Percentiles rank a stretch among this genome's conserved stretches.
Conservation (phyloP, 2,888 invertebrate genomes). For the Bhutanitis thaidina region DNA sequence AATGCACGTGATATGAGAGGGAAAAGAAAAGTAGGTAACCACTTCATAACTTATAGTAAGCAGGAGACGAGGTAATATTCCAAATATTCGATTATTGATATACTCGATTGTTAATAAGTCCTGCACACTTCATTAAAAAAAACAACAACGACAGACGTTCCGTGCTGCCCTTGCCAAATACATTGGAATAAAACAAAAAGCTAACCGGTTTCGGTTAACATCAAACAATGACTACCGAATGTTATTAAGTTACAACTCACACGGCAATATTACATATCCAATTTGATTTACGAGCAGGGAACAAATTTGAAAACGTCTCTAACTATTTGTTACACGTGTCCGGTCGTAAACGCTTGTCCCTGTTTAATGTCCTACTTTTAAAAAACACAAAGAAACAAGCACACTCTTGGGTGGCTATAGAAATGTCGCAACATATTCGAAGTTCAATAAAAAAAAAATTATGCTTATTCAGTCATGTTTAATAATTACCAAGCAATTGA, state of each 20-base stretch:
- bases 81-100: too few species aligned
- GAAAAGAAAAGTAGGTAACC: too few species aligned
- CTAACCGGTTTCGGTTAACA: constrained; percentile 3
- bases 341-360: constrained; percentile 31
- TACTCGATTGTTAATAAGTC: too few species aligned
- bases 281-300: constrained; percentile 35
- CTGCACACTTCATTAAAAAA: too few species aligned
- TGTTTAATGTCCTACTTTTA: constrained; percentile 26
- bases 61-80: too few species aligned
- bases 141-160: too few species aligned
- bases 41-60: too few species aligned
- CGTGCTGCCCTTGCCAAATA: neutral
- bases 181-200: neutral
- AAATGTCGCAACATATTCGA: neutral
- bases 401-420: constrained; percentile 25
- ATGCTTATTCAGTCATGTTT: neutral
- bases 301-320: constrained; percentile 30
- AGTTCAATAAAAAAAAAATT: neutral
- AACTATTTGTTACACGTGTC: constrained; percentile 31
- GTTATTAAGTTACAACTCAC: constrained; percentile 24
- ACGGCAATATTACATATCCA: constrained; percentile 17
- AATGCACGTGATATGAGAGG: too few species aligned
- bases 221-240: constrained; percentile 16
- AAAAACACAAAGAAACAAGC: constrained; percentile 27
- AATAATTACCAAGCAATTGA: neutral